Conservation (phyloP, 2,888 invertebrate genomes). For the Yponomeuta malinellus region DNA sequence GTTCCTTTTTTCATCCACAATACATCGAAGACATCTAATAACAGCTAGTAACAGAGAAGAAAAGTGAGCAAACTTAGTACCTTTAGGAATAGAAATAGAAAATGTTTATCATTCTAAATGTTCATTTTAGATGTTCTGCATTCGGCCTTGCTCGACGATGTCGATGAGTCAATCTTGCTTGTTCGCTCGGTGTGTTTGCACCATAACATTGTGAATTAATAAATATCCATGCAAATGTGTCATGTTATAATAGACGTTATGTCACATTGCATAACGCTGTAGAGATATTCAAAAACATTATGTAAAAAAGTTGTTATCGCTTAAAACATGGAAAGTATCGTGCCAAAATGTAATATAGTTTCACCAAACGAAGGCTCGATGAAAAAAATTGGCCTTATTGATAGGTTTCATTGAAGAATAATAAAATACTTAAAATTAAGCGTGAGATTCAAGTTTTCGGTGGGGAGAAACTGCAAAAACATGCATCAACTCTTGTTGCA, state of each 20-base stretch:
- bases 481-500: neutral
- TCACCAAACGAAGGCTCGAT: neutral
- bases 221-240: neutral
- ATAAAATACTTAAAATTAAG: neutral
- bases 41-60: too few species aligned
- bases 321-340: constrained; percentile 22
- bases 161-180: neutral
- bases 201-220: neutral
- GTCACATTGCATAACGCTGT: constrained; percentile 5
- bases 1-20: neutral
- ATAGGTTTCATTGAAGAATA: neutral
- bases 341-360: constrained; percentile 22
- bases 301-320: constrained; percentile 23
- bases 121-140: neutral
- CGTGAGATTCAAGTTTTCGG: too few species aligned
- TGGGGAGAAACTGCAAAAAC: neutral
- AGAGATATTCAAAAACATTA: constrained; percentile 15
- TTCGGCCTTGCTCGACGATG: neutral
- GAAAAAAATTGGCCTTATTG: neutral
- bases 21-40: neutral
- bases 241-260: neutral
- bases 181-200: neutral
- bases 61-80: neutral
- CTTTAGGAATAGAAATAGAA: too few species aligned
- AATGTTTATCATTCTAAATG: too few species aligned